Base-by-base conservation (phyloP, 2,113 vertebrate species). In the Hippolais icterina region DNA sequence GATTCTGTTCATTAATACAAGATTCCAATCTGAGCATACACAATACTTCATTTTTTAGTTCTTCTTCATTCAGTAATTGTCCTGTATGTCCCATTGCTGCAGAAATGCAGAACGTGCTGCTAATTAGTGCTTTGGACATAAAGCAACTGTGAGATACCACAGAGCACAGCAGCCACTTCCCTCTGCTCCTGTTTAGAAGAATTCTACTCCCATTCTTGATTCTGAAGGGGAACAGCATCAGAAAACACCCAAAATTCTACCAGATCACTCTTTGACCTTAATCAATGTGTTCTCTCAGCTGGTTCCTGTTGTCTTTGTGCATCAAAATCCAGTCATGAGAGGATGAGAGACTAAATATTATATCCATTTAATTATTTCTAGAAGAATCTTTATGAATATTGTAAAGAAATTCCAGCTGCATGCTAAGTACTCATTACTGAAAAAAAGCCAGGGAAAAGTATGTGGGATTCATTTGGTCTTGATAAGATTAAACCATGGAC, bases 161-260 rank as follows among this genome's bases (percentile, higher is more conserved):
- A 82, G 75, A 54, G 29, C 95, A 65, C 39, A 84, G 91, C 85
- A 91, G 96, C 76, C 25, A 65, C 22, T 22, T 88, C 87, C 89
- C 88, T 10, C 25, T 70, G 50, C 71, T 53, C 37, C 68, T 70
- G 7, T 49, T 96, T 37, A 60, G 17, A 49, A 75, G 65, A 68
- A 71, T 19, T 72, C 21, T 6, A 14, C 6, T 42, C 28, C 23
- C 5, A 7, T 84, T 16, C 7, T 46, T 56, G 31, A 27, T 66
- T 76, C 14, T 29, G 16, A 83, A 64, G 29, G 29, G 65, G 31
- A 90, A 57, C 12, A 14, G 22, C 15, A 75, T 16, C 37, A 49
- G 19, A 21, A 39, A 2, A 20, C n/a, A 74, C 8, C 41, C 28
- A 25, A 74, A 92, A 66, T 31, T 39, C 27, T 19, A 37, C 12